phyloP scores from a whole-genome alignment of 2,888 invertebrate genomes.

The Heteropelma amictum region DNA sequence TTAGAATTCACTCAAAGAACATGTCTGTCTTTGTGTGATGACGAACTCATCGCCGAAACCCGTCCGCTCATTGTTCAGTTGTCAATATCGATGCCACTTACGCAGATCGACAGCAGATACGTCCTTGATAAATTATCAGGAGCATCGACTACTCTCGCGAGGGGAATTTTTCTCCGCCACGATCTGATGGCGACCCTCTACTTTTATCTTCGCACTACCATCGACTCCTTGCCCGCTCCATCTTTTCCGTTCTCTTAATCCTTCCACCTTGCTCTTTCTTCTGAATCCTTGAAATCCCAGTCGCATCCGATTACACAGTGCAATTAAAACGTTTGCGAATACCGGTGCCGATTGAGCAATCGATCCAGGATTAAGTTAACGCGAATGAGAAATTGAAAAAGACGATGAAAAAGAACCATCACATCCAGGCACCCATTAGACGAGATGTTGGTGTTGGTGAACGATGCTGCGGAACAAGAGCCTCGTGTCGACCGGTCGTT shows the following conservation, averaged over 20 bases:
- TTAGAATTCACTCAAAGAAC: neutral
- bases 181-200: slow-evolving; percentile 29
- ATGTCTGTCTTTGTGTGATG: too few species aligned
- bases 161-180: slow-evolving; percentile 12
- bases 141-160: slow-evolving; percentile 45
- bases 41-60: too few species aligned
- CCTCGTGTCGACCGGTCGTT: slow-evolving; percentile 48
- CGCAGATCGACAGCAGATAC: slow-evolving; percentile 29
- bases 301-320: slow-evolving; percentile 50
- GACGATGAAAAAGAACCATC: slow-evolving; percentile 12
- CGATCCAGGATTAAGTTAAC: slow-evolving; percentile 55
- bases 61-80: neutral
- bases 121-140: slow-evolving; percentile 52
- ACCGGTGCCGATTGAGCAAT: slow-evolving; percentile 56
- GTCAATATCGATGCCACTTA: slow-evolving; percentile 10
- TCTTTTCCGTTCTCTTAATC: neutral
- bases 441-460: slow-evolving; percentile 36
- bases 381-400: slow-evolving; percentile 47
- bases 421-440: slow-evolving; percentile 51
- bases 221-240: slow-evolving; percentile 22
- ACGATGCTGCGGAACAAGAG: slow-evolving; percentile 42
- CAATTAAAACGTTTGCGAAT: slow-evolving; percentile 54
- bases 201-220: slow-evolving; percentile 50
- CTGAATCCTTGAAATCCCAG: slow-evolving; percentile 35
- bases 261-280: slow-evolving; percentile 24